These are phyloP conservation scores for Clarias platycephalus DNA, from an alignment of 2,797 vertebrate genomes.

Conservation along the genomic window DNA sequence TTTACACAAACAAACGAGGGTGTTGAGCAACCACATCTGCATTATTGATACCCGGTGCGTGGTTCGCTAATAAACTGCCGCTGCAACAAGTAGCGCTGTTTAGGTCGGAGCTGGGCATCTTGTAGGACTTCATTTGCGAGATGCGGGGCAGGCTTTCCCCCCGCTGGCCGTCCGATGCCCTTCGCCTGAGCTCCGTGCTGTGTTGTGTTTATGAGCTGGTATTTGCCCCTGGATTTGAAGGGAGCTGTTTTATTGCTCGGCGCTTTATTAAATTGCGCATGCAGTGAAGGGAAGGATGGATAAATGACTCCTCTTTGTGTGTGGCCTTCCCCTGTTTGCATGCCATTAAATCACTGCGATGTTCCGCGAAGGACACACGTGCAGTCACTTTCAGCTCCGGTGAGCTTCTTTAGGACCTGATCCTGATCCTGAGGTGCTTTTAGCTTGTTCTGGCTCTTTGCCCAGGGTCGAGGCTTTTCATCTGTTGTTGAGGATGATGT, in stretches of 20 bases:
- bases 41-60: conserved; percentile 54
- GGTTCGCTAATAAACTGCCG: conserved; percentile 47
- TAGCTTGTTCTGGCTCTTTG: background rate
- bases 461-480: background rate
- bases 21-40: conserved; percentile 55
- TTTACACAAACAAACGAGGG: conserved; percentile 59
- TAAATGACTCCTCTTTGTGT: conserved; percentile 58
- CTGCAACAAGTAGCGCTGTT: conserved; percentile 41
- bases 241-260: conserved; percentile 46
- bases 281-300: conserved; percentile 45
- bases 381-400: conserved; percentile 10
- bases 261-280: conserved; percentile 54
- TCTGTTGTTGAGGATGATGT: background rate
- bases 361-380: conserved; percentile 21
- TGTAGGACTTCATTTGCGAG: background rate
- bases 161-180: background rate
- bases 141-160: background rate
- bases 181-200: background rate
- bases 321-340: conserved; percentile 55
- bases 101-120: background rate
- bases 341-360: conserved; percentile 58
- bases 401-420: background rate
- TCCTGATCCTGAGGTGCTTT: background rate
- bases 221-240: conserved; percentile 31
- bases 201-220: conserved; percentile 10